Base-by-base conservation (phyloP, 2,797 vertebrate species). In the Acrossocheilus wenchowensis region DNA sequence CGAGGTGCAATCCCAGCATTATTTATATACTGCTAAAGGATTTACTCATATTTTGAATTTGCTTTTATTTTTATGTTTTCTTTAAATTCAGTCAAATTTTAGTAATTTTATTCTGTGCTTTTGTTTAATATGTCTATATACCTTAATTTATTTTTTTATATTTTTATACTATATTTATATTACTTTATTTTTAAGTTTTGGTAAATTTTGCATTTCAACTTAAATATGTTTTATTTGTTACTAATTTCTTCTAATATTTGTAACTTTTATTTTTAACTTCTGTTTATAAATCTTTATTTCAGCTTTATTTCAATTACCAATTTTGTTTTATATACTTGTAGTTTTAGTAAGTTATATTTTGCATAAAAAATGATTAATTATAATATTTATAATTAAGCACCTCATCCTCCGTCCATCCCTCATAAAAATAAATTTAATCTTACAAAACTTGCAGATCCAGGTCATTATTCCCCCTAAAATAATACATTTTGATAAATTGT, bases 1-100 rank as follows among this genome's bases (percentile, higher is more conserved):
- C 60, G 96, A 97, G 96, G 97, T 97, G 78, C 66, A 26, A 26
- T 62, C 57, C 10, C 11, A 26, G n/a, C 64, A 4, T 36, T 19
- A 36, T 4, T 68, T 36, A 68, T 34, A 64, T 8, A 6, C 26
- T 6, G 15, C 26, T 64, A 12, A 64, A 30, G 10, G n/a, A n/a
- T n/a, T n/a, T n/a, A n/a, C n/a, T n/a, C 23, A 12, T 12, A 4
- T 1, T 23, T 62, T 62, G 11, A 62, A 12, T 26, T 62, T 26
- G 60, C 15, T 68, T 34, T 34, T 4, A 9, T 34, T 19, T 36
- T 68, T 19, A 10, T 5, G 1, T 41, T 41, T 43, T 43, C 43
- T 43, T 43, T 9, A 43, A 11, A 43, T 10, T 43, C 2, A 43
- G 10, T 43, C 10, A 43, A 43, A 1, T 30, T 2, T 62, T 69